phyloP scores from a whole-genome alignment of 2,113 vertebrate genomes.

The Sciurus niger region DNA sequence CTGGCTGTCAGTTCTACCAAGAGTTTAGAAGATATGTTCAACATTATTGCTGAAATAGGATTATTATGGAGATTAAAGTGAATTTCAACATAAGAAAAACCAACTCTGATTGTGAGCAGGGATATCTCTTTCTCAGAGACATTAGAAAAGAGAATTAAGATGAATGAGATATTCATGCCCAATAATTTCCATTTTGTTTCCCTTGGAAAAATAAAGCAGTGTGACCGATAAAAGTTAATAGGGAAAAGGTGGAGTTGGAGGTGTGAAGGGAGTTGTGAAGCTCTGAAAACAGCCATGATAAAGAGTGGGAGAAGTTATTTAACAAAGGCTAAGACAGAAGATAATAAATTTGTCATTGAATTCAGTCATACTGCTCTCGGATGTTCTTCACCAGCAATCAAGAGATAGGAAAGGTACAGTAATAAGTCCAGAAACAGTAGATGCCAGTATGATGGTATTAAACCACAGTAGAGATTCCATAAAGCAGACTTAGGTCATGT shows the following conservation, averaged over 20 bases:
- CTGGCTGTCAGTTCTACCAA: neutral
- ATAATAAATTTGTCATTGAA: neutral
- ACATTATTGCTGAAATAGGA: slow-evolving; percentile 3
- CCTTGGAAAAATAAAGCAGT: neutral
- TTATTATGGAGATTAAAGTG: neutral
- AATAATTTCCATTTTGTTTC: neutral
- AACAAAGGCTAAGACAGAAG: neutral
- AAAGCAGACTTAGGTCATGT: neutral
- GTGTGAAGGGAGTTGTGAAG: neutral
- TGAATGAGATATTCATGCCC: neutral
- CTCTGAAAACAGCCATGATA: neutral
- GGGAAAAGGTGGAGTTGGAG: neutral
- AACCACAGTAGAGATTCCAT: neutral
- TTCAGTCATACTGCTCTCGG: neutral
- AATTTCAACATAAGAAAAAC: neutral
- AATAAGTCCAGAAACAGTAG: too few species aligned
- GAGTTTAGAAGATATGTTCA: neutral
- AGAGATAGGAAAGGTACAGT: neutral
- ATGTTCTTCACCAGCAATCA: neutral
- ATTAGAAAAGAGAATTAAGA: neutral
- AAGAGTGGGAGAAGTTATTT: neutral
- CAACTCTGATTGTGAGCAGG: neutral
- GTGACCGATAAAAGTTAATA: neutral
- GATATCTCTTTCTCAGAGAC: neutral
- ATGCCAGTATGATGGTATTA: neutral